Percentiles rank a stretch among this genome's conserved stretches.
Conservation (phyloP, 2,888 invertebrate genomes). For the Pachliopta kotzebuea region DNA sequence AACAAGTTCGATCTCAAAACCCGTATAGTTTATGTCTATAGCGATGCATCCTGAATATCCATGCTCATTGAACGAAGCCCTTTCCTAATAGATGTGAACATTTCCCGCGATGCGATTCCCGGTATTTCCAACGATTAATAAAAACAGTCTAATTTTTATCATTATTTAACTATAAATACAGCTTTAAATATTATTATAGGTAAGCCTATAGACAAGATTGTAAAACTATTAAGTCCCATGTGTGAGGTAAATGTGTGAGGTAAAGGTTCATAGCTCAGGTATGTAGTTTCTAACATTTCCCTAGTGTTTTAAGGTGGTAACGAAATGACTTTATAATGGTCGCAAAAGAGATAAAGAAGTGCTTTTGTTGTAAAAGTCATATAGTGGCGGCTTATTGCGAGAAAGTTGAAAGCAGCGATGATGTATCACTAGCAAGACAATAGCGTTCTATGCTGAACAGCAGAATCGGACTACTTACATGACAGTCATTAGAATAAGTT, state of each 20-base stretch:
- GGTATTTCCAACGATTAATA: slow-evolving; percentile 28
- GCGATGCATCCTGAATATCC: slow-evolving; percentile 19
- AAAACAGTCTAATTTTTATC: slow-evolving; percentile 13
- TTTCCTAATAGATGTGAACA: slow-evolving; percentile 21
- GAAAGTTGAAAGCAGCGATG: slow-evolving; percentile 41
- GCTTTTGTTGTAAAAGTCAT: slow-evolving; percentile 21
- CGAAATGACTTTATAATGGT: slow-evolving; percentile 28
- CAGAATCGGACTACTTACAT: not conserved
- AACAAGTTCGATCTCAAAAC: slow-evolving; percentile 8
- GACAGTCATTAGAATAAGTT: not conserved
- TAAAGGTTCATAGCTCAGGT: not conserved
- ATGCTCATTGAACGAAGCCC: slow-evolving; percentile 13
- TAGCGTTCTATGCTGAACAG: slow-evolving; percentile 20
- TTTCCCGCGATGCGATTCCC: slow-evolving; percentile 31
- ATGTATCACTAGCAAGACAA: slow-evolving; percentile 31
- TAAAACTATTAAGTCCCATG: too few species aligned
- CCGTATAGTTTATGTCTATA: slow-evolving; percentile 6
- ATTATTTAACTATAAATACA: slow-evolving; percentile 8
- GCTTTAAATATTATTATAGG: not conserved
- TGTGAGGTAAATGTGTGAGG: too few species aligned
- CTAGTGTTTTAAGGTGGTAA: slow-evolving; percentile 8
- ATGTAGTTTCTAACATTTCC: slow-evolving; percentile 13
- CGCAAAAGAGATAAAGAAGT: slow-evolving; percentile 14
- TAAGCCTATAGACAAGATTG: not conserved
- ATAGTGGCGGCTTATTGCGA: slow-evolving; percentile 37